phyloP scores from a whole-genome alignment of 2,113 vertebrate species.

The Xenus cinereus region DNA sequence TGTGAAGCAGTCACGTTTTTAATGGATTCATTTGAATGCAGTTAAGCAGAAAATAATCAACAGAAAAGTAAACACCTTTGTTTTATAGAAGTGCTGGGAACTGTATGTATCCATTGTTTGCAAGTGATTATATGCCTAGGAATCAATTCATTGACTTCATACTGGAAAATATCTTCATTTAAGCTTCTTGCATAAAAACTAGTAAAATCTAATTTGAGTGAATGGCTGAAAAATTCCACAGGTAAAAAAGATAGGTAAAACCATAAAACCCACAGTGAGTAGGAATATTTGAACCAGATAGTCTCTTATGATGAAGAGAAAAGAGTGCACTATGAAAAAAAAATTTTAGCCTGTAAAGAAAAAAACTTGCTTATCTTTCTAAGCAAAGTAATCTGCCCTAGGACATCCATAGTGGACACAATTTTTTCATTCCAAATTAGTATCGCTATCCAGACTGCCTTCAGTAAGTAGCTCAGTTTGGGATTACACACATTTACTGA shows the following conservation, averaged over 20 bases:
- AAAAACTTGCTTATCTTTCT: neutral
- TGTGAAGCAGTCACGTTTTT: slow-evolving; percentile 59
- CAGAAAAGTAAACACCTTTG: slow-evolving; percentile 72
- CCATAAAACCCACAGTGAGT: neutral
- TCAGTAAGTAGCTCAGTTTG: neutral
- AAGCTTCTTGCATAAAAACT: slow-evolving; percentile 22
- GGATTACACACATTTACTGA: neutral
- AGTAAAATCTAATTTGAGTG: neutral
- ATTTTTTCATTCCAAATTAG: neutral
- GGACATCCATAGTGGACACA: neutral
- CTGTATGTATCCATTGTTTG: slow-evolving; percentile 60
- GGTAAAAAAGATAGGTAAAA: slow-evolving; percentile 17
- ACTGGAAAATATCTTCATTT: slow-evolving; percentile 45
- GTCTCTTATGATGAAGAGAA: neutral
- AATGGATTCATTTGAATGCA: slow-evolving; percentile 71
- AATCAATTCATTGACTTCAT: slow-evolving; percentile 55
- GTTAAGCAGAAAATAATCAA: slow-evolving; percentile 64
- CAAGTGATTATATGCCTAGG: slow-evolving; percentile 33
- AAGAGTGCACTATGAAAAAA: neutral
- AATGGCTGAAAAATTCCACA: slow-evolving; percentile 6
- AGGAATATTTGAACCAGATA: neutral
- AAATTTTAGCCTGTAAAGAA: neutral
- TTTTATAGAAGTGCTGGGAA: slow-evolving; percentile 66
- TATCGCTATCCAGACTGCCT: neutral
- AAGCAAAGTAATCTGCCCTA: neutral